Conservation (phyloP, 2,888 invertebrate species). For the Dusona sp. region DNA sequence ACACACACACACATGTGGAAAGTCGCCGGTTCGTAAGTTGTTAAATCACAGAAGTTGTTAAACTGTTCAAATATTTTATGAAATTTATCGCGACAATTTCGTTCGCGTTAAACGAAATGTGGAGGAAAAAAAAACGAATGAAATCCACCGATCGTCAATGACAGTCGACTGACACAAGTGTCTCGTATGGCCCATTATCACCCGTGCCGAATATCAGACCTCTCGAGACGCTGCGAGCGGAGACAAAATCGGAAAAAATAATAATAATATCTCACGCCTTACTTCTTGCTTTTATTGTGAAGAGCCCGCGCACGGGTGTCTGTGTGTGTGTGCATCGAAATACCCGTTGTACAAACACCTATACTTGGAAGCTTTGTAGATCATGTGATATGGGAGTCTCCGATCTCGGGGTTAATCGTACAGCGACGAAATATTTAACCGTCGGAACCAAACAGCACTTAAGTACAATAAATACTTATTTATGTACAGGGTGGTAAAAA, state of each 20-base stretch:
- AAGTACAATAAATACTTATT: not conserved
- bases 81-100: not conserved
- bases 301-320: not conserved
- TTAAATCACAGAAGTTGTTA: not conserved
- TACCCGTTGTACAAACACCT: slow-evolving; percentile 24
- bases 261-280: slow-evolving; percentile 2
- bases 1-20: not conserved
- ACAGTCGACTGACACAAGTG: slow-evolving; percentile 50
- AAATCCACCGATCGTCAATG: slow-evolving; percentile 49
- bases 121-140: not conserved
- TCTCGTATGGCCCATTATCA: slow-evolving; percentile 62
- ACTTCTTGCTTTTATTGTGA: slow-evolving; percentile 1
- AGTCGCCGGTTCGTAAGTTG: not conserved
- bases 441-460: slow-evolving; percentile 53
- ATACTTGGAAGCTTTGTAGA: slow-evolving; percentile 32
- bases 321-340: not conserved
- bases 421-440: slow-evolving; percentile 58
- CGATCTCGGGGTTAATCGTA: slow-evolving; percentile 66
- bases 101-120: not conserved
- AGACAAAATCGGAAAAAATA: slow-evolving; percentile 12
- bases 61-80: not conserved
- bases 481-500: not conserved
- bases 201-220: slow-evolving; percentile 55
- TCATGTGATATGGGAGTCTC: slow-evolving; percentile 33
- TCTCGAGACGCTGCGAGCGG: slow-evolving; percentile 1